A percentile compares a stretch with the other conserved stretches of the same genome.
Conservation (phyloP, 2,797 vertebrate genomes). For the Borostomias antarcticus region DNA sequence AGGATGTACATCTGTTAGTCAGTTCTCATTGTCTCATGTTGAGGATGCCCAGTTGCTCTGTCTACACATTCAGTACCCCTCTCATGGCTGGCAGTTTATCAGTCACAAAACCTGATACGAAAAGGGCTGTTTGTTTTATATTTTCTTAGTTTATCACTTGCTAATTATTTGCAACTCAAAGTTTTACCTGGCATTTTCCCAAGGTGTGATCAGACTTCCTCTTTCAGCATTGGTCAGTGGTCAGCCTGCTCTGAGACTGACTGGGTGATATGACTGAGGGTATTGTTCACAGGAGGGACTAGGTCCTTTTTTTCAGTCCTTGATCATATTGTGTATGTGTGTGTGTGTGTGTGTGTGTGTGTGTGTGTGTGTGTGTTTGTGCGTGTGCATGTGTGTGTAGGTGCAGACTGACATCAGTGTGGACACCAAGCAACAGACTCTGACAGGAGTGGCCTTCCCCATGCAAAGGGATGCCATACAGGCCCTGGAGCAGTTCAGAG, state of each 20-base stretch:
- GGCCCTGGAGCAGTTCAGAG: slow-evolving; percentile 82
- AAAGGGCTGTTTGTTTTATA: not conserved
- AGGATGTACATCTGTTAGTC: not conserved
- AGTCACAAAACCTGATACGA: no score
- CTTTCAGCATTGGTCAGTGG: not conserved
- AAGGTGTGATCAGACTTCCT: not conserved
- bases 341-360: not conserved
- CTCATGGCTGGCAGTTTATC: no score
- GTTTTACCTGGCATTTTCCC: not conserved
- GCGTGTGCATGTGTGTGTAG: slow-evolving; percentile 45
- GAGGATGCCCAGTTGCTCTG: no score
- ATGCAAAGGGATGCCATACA: slow-evolving; percentile 82
- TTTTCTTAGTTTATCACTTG: not conserved
- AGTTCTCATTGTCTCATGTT: not conserved
- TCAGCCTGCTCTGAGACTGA: no score
- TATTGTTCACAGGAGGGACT: not conserved
- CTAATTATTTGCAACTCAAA: not conserved
- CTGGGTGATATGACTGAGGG: not conserved
- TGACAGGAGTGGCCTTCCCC: slow-evolving; percentile 86
- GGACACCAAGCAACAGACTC: slow-evolving; percentile 85
- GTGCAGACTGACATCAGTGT: slow-evolving; percentile 80
- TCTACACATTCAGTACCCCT: no score
- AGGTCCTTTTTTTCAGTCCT: no score
- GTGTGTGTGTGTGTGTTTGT: not conserved
- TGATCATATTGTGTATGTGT: not conserved